Evolutionary conservation across 2,113 vertebrate genomes (phyloP), one percentile per base, ranked within the genome.

Genomic region (Plectropomus leopardus): DNA sequence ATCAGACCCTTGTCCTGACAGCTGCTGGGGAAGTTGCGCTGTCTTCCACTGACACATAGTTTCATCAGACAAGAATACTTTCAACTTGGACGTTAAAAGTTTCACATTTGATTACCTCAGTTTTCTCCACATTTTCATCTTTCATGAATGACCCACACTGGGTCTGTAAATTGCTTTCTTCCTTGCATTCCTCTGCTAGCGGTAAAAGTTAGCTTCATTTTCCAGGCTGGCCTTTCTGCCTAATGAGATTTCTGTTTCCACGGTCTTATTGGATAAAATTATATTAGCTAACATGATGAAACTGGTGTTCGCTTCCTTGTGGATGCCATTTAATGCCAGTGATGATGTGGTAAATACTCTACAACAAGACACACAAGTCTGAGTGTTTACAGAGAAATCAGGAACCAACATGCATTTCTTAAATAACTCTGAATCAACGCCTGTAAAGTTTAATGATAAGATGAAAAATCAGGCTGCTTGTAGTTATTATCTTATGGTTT

Each of bases 1-100:
- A 73, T 92, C 85, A 90, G 45, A 48, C 53, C n/a, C n/a, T 67
- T 72, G 72, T 85, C 68, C 72, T 76, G 75, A 68, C 76, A 68
- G 76, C 65, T 78, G 60, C 75, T 7, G 15, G 64, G 54, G 47
- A 81, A 60, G 60, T 30, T 73, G 28, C 61, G 32, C 30, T 58
- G 69, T 75, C 78, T 71, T 79, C 77, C 51, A 64, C 24, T 48
- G 74, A 84, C 68, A 57, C 71, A 24, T 10, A 19, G 64, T 87
- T 88, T 86, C 83, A 82, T 86, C 72, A 91, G 53, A 82, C 48
- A 48, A 24, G n/a, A 58, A 21, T 21, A 34, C 59, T 82, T 88
- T 87, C 72, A 89, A 72, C 55, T 59, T 51, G 34, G 63, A 81
- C 61, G 68, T 40, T 68, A 26, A 85, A 87, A 77, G 24, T 86